Conservation (phyloP, 1,140 invertebrate genomes). For the Heliconius congener region DNA sequence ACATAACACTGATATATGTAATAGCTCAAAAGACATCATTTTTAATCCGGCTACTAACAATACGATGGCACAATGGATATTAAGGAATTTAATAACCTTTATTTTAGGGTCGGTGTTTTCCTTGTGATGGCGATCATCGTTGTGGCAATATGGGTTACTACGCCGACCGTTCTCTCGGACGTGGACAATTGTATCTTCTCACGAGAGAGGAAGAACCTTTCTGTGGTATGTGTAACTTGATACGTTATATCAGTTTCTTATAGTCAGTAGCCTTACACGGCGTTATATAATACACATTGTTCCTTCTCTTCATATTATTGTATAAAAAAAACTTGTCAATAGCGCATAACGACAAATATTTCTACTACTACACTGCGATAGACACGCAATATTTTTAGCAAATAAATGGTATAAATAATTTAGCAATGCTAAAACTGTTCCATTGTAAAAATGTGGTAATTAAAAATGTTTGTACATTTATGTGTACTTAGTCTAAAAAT, state of each 20-base stretch:
- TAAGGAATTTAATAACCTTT: not conserved
- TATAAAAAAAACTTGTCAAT: no score
- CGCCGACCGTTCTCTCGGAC: conserved; percentile 89
- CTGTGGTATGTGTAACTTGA: conserved; percentile 85
- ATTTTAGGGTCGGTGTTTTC: conserved; percentile 81
- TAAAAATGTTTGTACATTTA: not conserved
- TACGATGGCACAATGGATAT: no score
- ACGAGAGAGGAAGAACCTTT: conserved; percentile 96
- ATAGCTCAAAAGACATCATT: no score
- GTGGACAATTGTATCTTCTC: conserved; percentile 91
- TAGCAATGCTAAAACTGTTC: not conserved
- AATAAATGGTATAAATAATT: not conserved
- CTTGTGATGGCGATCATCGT: conserved; percentile 81
- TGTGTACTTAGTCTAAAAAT: not conserved
- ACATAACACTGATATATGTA: no score
- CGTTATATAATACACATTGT: not conserved
- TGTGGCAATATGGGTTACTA: conserved; percentile 98
- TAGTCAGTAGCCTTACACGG: not conserved
- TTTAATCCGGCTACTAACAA: no score
- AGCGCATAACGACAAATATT: no score
- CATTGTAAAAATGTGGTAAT: no score
- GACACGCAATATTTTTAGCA: not conserved
- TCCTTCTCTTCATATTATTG: not conserved
- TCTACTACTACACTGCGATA: no score
- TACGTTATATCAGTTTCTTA: not conserved